These are phyloP conservation scores for Acrocephalus arundinaceus DNA, from an alignment of 2,113 vertebrate genomes.

Conservation along the genomic window DNA sequence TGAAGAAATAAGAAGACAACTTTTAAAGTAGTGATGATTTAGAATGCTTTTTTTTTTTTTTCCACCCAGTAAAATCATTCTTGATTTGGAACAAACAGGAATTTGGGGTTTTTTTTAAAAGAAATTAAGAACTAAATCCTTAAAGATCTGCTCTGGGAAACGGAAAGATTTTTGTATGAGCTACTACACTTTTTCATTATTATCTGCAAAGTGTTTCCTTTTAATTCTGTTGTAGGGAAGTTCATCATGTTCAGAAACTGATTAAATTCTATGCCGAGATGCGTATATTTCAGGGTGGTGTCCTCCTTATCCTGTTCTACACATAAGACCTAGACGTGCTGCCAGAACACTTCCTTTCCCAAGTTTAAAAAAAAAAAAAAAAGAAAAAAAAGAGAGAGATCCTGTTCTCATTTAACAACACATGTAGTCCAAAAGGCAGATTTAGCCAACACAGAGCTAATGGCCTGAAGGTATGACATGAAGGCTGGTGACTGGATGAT, in stretches of 20 bases:
- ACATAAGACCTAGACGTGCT: conserved; percentile 38
- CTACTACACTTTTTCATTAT: conserved; percentile 41
- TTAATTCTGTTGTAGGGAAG: conserved; percentile 67
- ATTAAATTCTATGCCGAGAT: conserved; percentile 64
- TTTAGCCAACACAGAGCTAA: background rate
- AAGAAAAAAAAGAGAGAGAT: background rate
- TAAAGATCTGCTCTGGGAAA: conserved; percentile 41
- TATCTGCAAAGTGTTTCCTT: conserved; percentile 80
- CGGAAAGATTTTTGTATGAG: conserved; percentile 56
- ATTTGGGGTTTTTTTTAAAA: background rate
- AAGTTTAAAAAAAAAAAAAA: background rate
- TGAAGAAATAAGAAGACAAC: background rate
- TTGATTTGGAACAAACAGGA: background rate
- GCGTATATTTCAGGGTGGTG: conserved; percentile 49
- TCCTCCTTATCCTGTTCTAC: conserved; percentile 62
- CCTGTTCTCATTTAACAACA: background rate
- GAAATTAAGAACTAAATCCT: background rate
- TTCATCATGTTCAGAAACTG: conserved; percentile 64
- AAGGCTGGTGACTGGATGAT: background rate
- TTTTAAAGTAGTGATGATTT: background rate
- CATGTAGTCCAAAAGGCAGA: background rate
- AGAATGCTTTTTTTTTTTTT: background rate
- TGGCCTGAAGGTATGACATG: conserved; percentile 18
- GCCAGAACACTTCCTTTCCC: conserved; percentile 69
- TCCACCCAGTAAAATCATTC: background rate